phyloP scores from a whole-genome alignment of 2,888 invertebrate genomes.

The Napeogenes sylphis region DNA sequence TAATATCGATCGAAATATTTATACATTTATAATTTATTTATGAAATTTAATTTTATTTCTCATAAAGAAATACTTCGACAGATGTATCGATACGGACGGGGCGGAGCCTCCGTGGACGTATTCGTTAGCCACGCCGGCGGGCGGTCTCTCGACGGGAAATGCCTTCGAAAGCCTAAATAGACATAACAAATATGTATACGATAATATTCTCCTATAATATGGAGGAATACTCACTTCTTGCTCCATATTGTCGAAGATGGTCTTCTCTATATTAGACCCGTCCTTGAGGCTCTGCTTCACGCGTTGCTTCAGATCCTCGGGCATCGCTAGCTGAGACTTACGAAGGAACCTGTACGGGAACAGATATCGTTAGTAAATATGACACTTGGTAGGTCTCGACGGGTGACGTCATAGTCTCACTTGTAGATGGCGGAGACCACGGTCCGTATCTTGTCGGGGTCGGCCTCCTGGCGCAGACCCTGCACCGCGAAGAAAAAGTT shows the following conservation, averaged over 20 bases:
- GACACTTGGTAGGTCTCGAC: neutral
- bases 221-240: constrained; percentile 70
- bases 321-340: constrained; percentile 88
- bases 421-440: constrained; percentile 91
- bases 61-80: no score
- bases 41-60: no score
- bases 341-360: constrained; percentile 81
- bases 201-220: no score
- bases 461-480: constrained; percentile 86
- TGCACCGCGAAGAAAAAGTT: constrained; percentile 97
- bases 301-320: constrained; percentile 87
- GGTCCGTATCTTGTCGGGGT: constrained; percentile 80
- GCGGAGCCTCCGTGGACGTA: no score
- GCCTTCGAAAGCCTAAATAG: no score
- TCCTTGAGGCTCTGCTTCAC: constrained; percentile 86
- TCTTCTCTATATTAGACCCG: constrained; percentile 82
- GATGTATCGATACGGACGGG: no score
- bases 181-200: no score
- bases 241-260: constrained; percentile 91
- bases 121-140: no score
- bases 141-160: no score
- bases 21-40: no score
- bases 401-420: constrained; percentile 55
- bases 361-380: neutral
- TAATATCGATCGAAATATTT: no score